A percentile compares a stretch with the other conserved stretches of the same genome.
Evolutionary conservation across 2,797 vertebrate genomes (phyloP).

Genomic region (Simalia tracyae): DNA sequence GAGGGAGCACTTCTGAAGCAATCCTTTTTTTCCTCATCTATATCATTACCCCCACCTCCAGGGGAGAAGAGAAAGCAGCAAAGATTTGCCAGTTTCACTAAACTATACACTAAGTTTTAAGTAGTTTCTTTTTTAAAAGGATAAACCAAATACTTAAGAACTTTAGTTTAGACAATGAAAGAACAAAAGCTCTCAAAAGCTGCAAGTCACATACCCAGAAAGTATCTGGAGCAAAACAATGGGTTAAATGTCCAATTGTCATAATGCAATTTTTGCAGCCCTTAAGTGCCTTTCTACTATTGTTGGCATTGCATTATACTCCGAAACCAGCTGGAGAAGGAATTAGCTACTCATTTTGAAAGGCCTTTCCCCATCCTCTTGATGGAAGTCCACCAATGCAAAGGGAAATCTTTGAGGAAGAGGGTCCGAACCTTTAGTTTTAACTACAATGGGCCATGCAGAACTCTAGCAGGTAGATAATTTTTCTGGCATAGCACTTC

Average conservation of each 20-base stretch:
- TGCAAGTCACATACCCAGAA: background rate
- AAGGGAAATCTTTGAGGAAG: background rate
- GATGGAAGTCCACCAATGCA: background rate
- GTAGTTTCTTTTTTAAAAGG: background rate
- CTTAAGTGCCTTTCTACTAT: background rate
- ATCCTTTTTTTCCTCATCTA: background rate
- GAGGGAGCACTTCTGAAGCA: background rate
- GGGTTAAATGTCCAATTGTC: background rate
- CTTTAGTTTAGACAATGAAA: background rate
- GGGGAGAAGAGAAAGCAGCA: constrained; percentile 2
- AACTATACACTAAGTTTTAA: constrained; percentile 5
- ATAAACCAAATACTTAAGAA: background rate
- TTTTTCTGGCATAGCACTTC: background rate
- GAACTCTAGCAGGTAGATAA: background rate
- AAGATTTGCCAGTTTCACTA: constrained; percentile 8
- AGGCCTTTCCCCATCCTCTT: background rate
- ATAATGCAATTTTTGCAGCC: background rate
- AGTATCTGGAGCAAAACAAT: background rate
- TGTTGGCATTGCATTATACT: background rate
- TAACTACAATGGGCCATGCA: background rate
- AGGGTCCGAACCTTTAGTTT: background rate
- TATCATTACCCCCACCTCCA: background rate
- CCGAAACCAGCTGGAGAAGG: background rate
- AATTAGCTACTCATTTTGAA: background rate
- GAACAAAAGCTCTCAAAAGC: background rate